phyloP scores from a whole-genome alignment of 2,797 vertebrate species.

The Paguma larvata region DNA sequence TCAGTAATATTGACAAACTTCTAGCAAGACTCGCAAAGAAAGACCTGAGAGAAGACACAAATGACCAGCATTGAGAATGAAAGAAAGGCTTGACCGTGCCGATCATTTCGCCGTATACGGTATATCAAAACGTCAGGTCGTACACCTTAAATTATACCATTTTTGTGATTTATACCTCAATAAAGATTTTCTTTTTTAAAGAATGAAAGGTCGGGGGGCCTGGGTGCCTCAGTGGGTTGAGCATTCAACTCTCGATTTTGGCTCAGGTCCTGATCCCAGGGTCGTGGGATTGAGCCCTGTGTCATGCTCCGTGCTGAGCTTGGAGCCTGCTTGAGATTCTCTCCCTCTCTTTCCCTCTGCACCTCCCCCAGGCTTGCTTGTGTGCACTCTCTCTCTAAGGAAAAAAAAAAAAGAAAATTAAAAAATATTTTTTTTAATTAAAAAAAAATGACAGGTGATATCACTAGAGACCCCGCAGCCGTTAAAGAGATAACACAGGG shows the following conservation, averaged over 20 bases:
- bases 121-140: background rate
- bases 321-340: background rate
- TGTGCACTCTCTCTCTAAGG: background rate
- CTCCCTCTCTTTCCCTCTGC: background rate
- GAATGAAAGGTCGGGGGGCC: background rate
- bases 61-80: background rate
- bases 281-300: background rate
- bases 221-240: background rate
- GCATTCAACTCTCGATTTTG: background rate
- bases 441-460: background rate
- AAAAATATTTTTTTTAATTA: too few relatives aligned
- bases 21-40: background rate
- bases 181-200: background rate
- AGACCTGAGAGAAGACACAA: background rate
- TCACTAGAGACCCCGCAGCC: background rate
- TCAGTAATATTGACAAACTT: background rate
- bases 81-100: background rate
- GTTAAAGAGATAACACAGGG: background rate
- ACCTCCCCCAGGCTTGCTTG: too few relatives aligned
- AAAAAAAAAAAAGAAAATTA: too few relatives aligned
- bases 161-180: background rate
- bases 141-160: background rate
- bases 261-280: background rate
- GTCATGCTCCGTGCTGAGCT: background rate
- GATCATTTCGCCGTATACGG: background rate